Conservation (phyloP, 2,113 vertebrate genomes). For the Periophthalmodon schlosseri region DNA sequence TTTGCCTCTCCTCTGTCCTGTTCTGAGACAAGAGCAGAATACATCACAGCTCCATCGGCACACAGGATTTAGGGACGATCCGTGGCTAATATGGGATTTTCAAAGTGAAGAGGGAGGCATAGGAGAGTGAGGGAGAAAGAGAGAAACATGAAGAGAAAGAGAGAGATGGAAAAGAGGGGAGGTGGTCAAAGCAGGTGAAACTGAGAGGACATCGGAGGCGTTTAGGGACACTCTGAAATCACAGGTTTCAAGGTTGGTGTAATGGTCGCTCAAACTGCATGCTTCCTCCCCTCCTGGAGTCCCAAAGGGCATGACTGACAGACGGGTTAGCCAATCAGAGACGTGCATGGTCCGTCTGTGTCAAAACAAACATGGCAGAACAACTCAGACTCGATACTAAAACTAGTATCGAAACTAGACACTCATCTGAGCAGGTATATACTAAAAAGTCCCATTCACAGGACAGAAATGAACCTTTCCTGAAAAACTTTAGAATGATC, state of each 20-base stretch:
- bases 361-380: no score
- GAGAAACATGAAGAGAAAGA: no score
- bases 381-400: no score
- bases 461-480: no score
- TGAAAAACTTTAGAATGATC: no score
- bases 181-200: constrained; percentile 27
- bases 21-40: constrained; percentile 34
- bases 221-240: not conserved
- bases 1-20: constrained; percentile 7
- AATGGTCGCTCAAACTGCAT: not conserved
- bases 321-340: no score
- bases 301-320: no score
- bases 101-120: constrained; percentile 35
- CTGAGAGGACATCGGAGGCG: not conserved
- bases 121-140: constrained; percentile 7
- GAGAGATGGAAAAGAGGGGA: not conserved
- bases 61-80: constrained; percentile 51
- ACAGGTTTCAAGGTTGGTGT: not conserved
- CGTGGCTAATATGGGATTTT: constrained; percentile 52
- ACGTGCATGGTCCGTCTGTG: no score
- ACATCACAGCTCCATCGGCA: constrained; percentile 37
- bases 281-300: no score
- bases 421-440: no score
- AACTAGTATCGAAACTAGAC: no score
- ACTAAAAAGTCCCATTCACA: no score